A percentile compares a stretch with the other conserved stretches of the same genome.
Conservation (phyloP, 2,797 vertebrate species). For the Sebastes hubbsi region DNA sequence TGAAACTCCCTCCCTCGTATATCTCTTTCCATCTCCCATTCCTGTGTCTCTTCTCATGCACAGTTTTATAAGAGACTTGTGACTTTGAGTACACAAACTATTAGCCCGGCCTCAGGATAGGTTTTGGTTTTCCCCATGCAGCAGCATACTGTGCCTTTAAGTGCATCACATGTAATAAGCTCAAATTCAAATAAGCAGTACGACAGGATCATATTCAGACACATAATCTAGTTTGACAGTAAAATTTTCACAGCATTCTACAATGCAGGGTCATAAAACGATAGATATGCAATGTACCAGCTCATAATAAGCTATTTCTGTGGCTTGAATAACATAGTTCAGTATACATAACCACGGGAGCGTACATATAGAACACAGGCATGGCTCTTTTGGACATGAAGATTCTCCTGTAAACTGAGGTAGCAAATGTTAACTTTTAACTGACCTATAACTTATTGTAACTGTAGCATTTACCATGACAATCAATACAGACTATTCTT, state of each 20-base stretch:
- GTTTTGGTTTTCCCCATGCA: conserved; percentile 13
- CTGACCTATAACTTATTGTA: not conserved
- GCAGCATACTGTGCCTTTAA: not conserved
- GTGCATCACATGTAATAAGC: not conserved
- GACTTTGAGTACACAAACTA: conserved; percentile 58
- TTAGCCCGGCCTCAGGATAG: conserved; percentile 19
- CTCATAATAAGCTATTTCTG: not conserved
- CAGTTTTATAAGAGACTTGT: conserved; percentile 72
- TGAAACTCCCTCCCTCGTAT: conserved; percentile 20
- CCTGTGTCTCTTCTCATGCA: conserved; percentile 19
- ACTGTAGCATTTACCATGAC: not conserved
- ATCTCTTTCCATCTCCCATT: conserved; percentile 16
- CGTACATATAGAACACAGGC: not conserved
- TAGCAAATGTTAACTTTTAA: not conserved
- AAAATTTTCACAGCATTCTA: conserved; percentile 29
- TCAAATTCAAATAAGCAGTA: conserved; percentile 20
- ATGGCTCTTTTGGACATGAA: not conserved
- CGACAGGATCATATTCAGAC: conserved; percentile 13
- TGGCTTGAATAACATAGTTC: not conserved
- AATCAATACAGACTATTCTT: not conserved
- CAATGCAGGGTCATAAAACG: conserved; percentile 19
- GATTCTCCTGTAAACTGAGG: not conserved
- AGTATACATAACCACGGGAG: not conserved
- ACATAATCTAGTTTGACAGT: conserved; percentile 40
- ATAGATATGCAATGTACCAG: not conserved